Evolutionary conservation across 2,797 vertebrate genomes (phyloP), one percentile per base, ranked within the genome.

Genomic region (Chromis chromis): DNA sequence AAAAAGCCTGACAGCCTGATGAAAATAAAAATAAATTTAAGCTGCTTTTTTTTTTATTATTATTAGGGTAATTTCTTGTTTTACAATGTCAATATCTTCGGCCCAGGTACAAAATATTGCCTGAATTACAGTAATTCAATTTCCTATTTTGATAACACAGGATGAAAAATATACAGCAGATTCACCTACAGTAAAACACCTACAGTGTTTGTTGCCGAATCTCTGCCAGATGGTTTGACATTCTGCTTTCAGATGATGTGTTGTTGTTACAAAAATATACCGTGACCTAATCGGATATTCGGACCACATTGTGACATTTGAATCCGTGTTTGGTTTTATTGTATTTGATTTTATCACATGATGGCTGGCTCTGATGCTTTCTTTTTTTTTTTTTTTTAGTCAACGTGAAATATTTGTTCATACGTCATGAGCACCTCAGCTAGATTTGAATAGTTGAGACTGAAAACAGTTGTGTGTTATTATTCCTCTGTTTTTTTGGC

Each of bases 111-210:
- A 79, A 86, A 86, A 84, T 65, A 65, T 73, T 4, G 54, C 83
- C 60, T 31, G 40, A 78, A 82, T 86, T 78, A 84, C 83, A 88
- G 81, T 86, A 57, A 87, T 81, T 84, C 7, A 76, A 71, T 86
- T 79, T 88, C 63, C 74, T 88, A 79, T 87, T 86, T 84, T 82
- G 40, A 82, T 77, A 60, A 87, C 81, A 86, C 84, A 87, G 77
- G 83, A 83, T 86, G 78, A 82, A 74, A 86, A 86, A 85, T 81
- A 81, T 88, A 91, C 90, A 92, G 91, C 89, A 94, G 89, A 84
- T 86, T 88, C 83, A 82, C 50, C 85, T 63, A 86, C 85, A 89
- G 83, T 78, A 84, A 86, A 74, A 62, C 82, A 86, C n/a, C n/a
- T n/a, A 90, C 85, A 88, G 86, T 62, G 76, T 86, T 52, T n/a